phyloP scores from a whole-genome alignment of 2,113 vertebrate genomes.

The Cinclus mexicanus region DNA sequence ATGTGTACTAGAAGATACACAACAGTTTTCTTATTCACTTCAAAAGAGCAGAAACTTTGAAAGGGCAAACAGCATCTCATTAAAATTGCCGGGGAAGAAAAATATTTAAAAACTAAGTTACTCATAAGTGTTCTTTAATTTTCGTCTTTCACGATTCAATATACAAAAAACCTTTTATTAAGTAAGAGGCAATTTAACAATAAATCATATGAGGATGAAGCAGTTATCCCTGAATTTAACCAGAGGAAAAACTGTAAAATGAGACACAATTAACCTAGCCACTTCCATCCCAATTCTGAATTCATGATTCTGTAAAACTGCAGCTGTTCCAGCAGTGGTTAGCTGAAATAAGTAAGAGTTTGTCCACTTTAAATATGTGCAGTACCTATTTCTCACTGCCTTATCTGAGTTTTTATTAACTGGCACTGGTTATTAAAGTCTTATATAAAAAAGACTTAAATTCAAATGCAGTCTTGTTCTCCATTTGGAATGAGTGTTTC shows the following conservation, averaged over 20 bases:
- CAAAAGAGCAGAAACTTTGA: background rate
- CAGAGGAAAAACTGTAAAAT: background rate
- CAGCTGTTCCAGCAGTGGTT: background rate
- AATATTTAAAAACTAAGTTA: background rate
- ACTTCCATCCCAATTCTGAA: background rate
- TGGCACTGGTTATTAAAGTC: background rate
- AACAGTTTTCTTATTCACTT: background rate
- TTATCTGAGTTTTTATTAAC: constrained; percentile 6
- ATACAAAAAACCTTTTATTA: background rate
- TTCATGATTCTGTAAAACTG: background rate
- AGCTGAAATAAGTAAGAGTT: background rate
- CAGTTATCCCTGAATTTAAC: background rate
- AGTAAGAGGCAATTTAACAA: background rate
- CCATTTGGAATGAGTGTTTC: background rate
- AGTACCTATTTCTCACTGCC: background rate
- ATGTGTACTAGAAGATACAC: background rate
- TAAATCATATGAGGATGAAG: background rate
- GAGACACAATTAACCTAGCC: background rate
- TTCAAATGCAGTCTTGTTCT: background rate
- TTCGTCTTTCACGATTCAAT: background rate
- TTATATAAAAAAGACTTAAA: background rate
- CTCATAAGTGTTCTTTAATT: background rate
- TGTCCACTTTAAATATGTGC: background rate
- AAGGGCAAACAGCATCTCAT: background rate
- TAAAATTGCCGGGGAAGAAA: background rate